A percentile compares a stretch with the other conserved stretches of the same genome.
Conservation (phyloP, 2,888 invertebrate species). For the Cryptocephalus moraei region DNA sequence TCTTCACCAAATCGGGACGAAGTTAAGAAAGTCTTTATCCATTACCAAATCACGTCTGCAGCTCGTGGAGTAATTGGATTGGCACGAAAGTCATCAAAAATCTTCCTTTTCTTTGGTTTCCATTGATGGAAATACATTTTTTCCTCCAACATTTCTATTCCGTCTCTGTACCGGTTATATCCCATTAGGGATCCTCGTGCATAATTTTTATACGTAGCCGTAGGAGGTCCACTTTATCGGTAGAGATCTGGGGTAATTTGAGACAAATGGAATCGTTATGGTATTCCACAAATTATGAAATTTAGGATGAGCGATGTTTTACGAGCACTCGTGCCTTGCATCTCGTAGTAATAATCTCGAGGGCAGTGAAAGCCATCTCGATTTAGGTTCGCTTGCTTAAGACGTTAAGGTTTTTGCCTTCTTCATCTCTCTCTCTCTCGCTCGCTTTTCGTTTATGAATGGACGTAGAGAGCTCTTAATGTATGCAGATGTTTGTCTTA, state of each 20-base stretch:
- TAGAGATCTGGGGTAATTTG: slow-evolving; percentile 21
- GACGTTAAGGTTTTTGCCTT: slow-evolving; percentile 11
- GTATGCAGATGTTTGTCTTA: not conserved
- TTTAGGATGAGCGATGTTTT: slow-evolving; percentile 11
- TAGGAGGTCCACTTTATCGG: slow-evolving; percentile 22
- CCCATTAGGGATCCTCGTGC: slow-evolving; percentile 1
- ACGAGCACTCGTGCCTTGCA: slow-evolving; percentile 7
- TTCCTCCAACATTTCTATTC: too few relatives aligned
- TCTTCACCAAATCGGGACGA: too few relatives aligned
- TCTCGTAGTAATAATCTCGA: not conserved
- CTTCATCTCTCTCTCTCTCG: not conserved
- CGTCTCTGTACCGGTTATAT: too few relatives aligned
- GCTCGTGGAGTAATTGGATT: too few relatives aligned
- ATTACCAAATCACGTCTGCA: too few relatives aligned
- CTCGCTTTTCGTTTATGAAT: not conserved
- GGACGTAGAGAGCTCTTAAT: not conserved
- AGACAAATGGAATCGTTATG: slow-evolving; percentile 20
- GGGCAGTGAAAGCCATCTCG: slow-evolving; percentile 15
- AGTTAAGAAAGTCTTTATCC: too few relatives aligned
- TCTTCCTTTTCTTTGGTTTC: too few relatives aligned
- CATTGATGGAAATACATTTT: too few relatives aligned
- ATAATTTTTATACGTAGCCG: slow-evolving; percentile 13
- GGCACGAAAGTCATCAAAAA: too few relatives aligned
- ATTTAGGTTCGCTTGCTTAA: slow-evolving; percentile 10
- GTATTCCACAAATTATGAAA: slow-evolving; percentile 17